These are phyloP conservation scores for Tethya wilhelma DNA, from an alignment of 37 sponge, comb jelly and placozoan genomes.

Conservation along the genomic window DNA sequence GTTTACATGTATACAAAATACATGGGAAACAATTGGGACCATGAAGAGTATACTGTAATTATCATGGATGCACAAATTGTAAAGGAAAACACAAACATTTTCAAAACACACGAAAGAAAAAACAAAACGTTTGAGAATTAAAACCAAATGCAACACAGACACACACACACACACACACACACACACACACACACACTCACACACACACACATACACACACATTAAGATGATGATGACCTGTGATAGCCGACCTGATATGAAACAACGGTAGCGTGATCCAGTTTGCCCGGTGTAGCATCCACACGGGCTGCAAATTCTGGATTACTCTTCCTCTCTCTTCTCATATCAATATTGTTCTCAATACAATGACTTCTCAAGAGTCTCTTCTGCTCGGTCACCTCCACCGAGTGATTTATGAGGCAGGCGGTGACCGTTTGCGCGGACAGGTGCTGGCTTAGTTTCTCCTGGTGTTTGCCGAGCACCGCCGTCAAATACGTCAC, in stretches of 20 bases:
- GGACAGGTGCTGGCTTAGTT: constrained; percentile 40
- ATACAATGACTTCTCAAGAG: constrained; percentile 14
- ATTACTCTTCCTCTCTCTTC: constrained; percentile 9
- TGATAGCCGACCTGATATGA: constrained; percentile 70
- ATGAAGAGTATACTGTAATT: too few relatives aligned
- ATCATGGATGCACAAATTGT: too few relatives aligned
- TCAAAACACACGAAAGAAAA: too few relatives aligned
- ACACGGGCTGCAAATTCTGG: constrained; percentile 67
- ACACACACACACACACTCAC: too few relatives aligned
- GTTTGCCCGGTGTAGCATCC: constrained; percentile 60
- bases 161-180: too few relatives aligned
- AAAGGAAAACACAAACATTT: too few relatives aligned
- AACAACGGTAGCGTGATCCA: constrained; percentile 88
- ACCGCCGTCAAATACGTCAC: constrained; percentile 30
- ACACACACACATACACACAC: too few relatives aligned
- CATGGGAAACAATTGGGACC: too few relatives aligned
- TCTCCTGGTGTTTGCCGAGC: constrained; percentile 46
- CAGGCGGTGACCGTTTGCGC: constrained; percentile 79
- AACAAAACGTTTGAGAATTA: too few relatives aligned
- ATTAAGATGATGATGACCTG: too few relatives aligned
- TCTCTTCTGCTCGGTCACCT: constrained; percentile 70
- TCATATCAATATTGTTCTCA: constrained; percentile 18
- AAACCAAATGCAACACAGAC: too few relatives aligned
- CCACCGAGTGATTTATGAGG: constrained; percentile 52
- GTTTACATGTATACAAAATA: too few relatives aligned